These are phyloP conservation scores for Atta cephalotes DNA, from an alignment of 1,140 invertebrate species.

Conservation along the genomic window DNA sequence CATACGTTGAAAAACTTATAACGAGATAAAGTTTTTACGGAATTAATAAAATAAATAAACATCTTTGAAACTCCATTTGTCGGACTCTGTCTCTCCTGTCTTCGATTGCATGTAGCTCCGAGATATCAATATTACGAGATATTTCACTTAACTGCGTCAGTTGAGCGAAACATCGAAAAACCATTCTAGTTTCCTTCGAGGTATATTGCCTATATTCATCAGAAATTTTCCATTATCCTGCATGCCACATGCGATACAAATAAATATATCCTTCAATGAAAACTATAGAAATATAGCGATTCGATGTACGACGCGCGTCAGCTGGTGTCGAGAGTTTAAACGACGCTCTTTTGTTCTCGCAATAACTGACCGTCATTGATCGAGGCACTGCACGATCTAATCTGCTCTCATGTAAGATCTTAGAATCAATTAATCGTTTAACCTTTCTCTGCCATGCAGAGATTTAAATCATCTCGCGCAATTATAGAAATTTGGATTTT, in stretches of 20 bases:
- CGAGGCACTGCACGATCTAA: conserved; percentile 49
- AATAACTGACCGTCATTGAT: conserved; percentile 58
- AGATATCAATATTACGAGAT: background rate
- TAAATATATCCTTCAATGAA: background rate
- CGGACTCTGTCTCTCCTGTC: background rate
- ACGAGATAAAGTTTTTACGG: conserved; percentile 31
- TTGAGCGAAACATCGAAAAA: background rate
- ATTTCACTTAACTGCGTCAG: background rate
- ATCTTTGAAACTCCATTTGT: background rate
- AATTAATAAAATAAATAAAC: conserved; percentile 25
- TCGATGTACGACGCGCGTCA: conserved; percentile 26
- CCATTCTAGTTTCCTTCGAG: background rate
- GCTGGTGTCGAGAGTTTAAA: conserved; percentile 20
- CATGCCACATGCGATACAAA: background rate
- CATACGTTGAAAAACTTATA: conserved; percentile 17
- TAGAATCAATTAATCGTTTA: conserved; percentile 77
- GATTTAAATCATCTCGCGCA: conserved; percentile 54
- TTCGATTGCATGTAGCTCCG: background rate
- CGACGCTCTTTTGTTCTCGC: background rate
- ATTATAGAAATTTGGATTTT: conserved; percentile 62
- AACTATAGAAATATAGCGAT: conserved; percentile 7
- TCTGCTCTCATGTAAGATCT: conserved; percentile 66
- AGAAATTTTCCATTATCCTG: background rate
- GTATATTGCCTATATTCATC: background rate
- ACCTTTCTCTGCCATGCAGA: conserved; percentile 41